A percentile compares a stretch with the other conserved stretches of the same genome.
Conservation (phyloP, 2,888 invertebrate species). For the Ormia ochracea region DNA sequence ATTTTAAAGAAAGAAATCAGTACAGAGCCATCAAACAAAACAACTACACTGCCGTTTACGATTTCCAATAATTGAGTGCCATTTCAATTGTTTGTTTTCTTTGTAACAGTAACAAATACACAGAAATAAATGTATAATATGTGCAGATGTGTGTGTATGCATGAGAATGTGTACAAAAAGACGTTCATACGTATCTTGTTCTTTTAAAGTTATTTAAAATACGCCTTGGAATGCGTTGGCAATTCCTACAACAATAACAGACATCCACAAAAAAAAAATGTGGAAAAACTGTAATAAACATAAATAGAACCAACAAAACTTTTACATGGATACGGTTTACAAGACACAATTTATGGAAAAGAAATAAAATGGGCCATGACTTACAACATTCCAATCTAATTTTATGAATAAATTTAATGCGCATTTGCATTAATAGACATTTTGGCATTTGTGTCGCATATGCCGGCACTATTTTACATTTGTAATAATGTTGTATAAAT, state of each 20-base stretch:
- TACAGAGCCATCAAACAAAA: too few species aligned
- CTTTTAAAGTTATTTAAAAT: slow-evolving; percentile 6
- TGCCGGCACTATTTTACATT: background rate
- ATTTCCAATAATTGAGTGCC: background rate
- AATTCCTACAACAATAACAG: slow-evolving; percentile 6
- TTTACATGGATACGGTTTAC: slow-evolving; percentile 10
- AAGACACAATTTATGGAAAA: slow-evolving; percentile 15
- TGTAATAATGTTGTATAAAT: too few species aligned
- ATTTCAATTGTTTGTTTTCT: slow-evolving; percentile 8
- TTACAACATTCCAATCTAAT: slow-evolving; percentile 51
- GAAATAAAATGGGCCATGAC: slow-evolving; percentile 32
- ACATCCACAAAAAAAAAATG: background rate
- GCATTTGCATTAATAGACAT: background rate
- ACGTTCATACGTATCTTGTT: too few species aligned
- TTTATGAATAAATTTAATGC: slow-evolving; percentile 28
- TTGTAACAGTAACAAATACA: slow-evolving; percentile 35
- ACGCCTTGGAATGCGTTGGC: slow-evolving; percentile 49
- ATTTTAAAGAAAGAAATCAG: too few species aligned
- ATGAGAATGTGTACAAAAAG: too few species aligned
- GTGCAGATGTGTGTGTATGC: background rate
- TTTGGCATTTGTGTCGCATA: background rate
- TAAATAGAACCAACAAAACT: background rate
- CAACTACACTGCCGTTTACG: background rate
- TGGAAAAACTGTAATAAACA: slow-evolving; percentile 8
- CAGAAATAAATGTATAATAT: background rate